Base-by-base conservation (phyloP, 2,797 vertebrate genomes). In the Notolabrus celidotus region DNA sequence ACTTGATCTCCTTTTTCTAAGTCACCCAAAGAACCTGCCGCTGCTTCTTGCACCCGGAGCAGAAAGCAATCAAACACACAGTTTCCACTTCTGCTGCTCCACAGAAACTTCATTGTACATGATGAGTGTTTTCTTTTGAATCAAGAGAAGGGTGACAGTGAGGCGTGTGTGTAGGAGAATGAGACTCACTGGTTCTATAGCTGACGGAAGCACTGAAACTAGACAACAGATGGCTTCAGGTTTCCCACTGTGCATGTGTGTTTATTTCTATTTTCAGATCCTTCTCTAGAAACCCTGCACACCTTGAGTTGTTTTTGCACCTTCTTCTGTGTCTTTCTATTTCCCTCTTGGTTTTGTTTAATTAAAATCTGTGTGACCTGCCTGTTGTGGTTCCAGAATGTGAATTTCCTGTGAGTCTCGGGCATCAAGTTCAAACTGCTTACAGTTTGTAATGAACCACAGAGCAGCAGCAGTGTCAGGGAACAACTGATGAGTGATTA, bases 171-270 rank as follows among this genome's bases (percentile, higher is more conserved):
- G 38, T 47, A 31, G 9, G 57, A 55, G 14, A 31, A 12, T 4
- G 34, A 31, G 61, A 59, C 16, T 56, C 63, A 50, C 67, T 25
- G 10, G 33, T 36, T 33, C 33, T 23, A 0, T 10, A 7, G 42
- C 15, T 73, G 75, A 80, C 25, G 46, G 67, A 53, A 60, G 43
- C 15, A 45, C 41, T 71, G 33, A 41, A 61, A 66, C 31, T 0
- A 49, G n/a, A 19, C 7, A 27, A 14, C 84, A 88, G 82, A 86
- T 85, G 86, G 80, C 67, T 41, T 23, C 3, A 36, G 53, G 51
- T 57, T 60, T 61, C 86, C 68, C n/a, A 12, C 78, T 62, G 82
- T 65, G 81, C 43, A 46, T 49, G 64, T 41, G 51, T 10, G 29
- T 77, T 73, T 17, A 2, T 50, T 52, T 50, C 38, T 74, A 16